phyloP scores from a whole-genome alignment of 2,113 vertebrate species.

The Cyphomyrus discorhynchus region DNA sequence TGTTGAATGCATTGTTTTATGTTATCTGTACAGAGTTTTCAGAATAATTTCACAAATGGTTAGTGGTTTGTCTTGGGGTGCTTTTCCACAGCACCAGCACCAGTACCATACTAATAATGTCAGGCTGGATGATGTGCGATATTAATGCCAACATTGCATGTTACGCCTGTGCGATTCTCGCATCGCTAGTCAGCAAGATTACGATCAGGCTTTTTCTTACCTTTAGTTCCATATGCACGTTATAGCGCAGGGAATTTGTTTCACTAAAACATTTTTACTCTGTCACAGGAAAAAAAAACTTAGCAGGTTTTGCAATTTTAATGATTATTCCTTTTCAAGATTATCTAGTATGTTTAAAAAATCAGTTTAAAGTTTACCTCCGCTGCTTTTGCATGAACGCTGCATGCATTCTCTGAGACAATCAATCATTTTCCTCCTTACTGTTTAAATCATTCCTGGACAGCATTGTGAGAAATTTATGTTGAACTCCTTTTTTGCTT shows the following conservation, averaged over 20 bases:
- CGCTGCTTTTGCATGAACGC: background rate
- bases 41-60: conserved; percentile 2
- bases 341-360: background rate
- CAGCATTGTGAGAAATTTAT: background rate
- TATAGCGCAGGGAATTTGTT: background rate
- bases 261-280: background rate
- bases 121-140: background rate
- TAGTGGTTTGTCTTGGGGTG: background rate
- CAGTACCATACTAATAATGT: background rate
- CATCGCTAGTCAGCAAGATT: background rate
- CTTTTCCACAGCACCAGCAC: background rate
- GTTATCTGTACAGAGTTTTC: background rate
- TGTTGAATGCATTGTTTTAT: background rate
- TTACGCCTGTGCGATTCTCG: too few species aligned
- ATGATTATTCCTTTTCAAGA: background rate
- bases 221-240: background rate
- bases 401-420: background rate
- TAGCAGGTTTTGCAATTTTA: background rate
- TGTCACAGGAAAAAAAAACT: background rate
- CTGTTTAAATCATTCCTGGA: background rate
- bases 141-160: background rate
- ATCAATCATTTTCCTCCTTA: background rate
- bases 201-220: background rate
- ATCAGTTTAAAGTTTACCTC: background rate
- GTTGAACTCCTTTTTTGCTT: background rate